These are phyloP conservation scores for Setipinna tenuifilis DNA, from an alignment of 2,797 vertebrate species.

Conservation along the genomic window DNA sequence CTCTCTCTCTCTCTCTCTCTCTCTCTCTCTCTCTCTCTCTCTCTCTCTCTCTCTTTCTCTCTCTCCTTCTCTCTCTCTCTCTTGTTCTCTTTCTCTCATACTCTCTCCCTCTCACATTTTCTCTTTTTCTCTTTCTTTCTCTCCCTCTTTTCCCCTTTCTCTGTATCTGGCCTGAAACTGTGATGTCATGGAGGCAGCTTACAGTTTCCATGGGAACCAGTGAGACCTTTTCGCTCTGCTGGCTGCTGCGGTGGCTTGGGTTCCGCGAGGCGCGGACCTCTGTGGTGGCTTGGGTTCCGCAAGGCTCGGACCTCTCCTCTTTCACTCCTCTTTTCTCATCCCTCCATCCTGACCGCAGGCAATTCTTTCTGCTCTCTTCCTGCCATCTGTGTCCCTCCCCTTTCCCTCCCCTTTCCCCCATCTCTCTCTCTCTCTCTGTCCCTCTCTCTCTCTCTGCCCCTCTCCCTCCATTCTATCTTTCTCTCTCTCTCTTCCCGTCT, in stretches of 20 bases:
- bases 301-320: conserved; percentile 13
- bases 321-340: conserved; percentile 12
- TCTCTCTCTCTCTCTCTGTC: neutral
- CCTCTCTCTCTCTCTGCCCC: neutral
- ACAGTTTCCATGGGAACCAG: conserved; percentile 15
- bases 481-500: neutral
- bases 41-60: neutral
- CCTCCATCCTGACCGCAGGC: conserved; percentile 12
- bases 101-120: neutral
- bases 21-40: neutral
- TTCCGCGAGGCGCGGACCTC: conserved; percentile 1
- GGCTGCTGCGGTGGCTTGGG: neutral
- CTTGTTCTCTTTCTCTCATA: neutral
- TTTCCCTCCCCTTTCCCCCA: no score
- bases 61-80: neutral
- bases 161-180: neutral
- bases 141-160: neutral
- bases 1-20: neutral
- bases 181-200: conserved; percentile 24
- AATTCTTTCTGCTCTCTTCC: conserved; percentile 20
- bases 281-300: conserved; percentile 2
- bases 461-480: no score
- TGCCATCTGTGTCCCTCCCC: conserved; percentile 13
- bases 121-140: neutral
- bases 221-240: neutral